Evolutionary conservation across 2,113 vertebrate species (phyloP), one percentile per base, ranked within the genome.

Genomic region (Dromaius novaehollandiae): DNA sequence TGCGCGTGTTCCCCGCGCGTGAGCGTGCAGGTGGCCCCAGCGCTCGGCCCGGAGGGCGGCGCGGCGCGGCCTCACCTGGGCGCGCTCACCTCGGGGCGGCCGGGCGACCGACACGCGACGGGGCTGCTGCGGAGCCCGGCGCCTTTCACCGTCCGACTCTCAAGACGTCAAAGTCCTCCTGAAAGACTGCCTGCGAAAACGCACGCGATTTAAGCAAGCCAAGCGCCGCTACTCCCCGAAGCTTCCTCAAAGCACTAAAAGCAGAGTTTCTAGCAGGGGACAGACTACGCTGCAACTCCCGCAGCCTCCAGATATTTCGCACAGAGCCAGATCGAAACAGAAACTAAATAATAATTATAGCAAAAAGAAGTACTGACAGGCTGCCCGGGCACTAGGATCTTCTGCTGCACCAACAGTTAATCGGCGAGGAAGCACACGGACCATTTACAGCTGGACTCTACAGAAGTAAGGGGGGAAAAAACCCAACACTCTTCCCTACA

Each of bases 301-400:
- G 89, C 95, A 92, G 88, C 80, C 86, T 48, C 66, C 82, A 5
- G 56, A 15, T 4, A 36, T 18, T 80, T 80, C 61, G 25, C 53
- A 9, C 32, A 0, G 73, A 96, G 93, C 84, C 93, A 55, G 95
- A 97, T 91, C 75, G 97, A 98, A 98, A 98, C 50, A 98, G 98
- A 98, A 98, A 98, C 96, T 98, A 98, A 98, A 87, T 42, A 38
- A 46, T 85, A 92, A 19, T 42, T 48, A 61, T 25, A 69, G 11
- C 22, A 32, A 7, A 36, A 46, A 24, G 46, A 25, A 69, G 32
- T 6, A n/a, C 25, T 3, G 75, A 11, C 20, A 4, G 55, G 70
- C 36, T n/a, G 64, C n/a, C 58, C 73, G 46, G 63, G 58, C 56
- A 34, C 44, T 61, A 44, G 63, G 77, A 38, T 24, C 71, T 38